These are phyloP conservation scores for Musca domestica DNA, from an alignment of 1,140 invertebrate species.

Conservation along the genomic window DNA sequence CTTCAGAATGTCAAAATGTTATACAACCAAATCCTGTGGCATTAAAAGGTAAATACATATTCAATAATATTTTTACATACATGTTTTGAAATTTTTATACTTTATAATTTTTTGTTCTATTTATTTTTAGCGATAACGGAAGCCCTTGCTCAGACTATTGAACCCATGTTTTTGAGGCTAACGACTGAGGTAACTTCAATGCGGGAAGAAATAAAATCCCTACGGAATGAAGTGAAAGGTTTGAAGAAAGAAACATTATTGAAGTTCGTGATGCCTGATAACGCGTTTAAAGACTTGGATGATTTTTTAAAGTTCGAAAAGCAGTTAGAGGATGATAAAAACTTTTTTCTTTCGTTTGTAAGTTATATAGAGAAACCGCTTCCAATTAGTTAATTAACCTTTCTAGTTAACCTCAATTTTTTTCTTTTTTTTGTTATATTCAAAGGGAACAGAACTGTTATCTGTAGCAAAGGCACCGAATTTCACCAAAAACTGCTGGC, in stretches of 20 bases:
- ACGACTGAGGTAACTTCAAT: constrained; percentile 1
- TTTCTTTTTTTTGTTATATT: constrained; percentile 7
- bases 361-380: constrained; percentile 3
- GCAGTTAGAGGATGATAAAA: constrained; percentile 1
- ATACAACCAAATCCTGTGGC: neutral
- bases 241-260: neutral
- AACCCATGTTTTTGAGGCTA: neutral
- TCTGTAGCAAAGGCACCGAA: neutral
- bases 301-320: no score
- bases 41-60: neutral
- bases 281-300: no score
- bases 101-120: neutral
- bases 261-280: constrained; percentile 1
- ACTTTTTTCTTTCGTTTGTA: constrained; percentile 1
- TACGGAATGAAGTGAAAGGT: no score
- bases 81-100: no score
- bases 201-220: neutral
- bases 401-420: no score
- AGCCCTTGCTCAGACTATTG: neutral
- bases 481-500: constrained; percentile 16
- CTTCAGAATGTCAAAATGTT: neutral
- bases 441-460: neutral
- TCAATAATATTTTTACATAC: no score
- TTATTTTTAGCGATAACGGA: neutral
- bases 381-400: neutral